Base-by-base conservation (phyloP, 2,888 invertebrate genomes). In the Drosophila aldrichi region DNA sequence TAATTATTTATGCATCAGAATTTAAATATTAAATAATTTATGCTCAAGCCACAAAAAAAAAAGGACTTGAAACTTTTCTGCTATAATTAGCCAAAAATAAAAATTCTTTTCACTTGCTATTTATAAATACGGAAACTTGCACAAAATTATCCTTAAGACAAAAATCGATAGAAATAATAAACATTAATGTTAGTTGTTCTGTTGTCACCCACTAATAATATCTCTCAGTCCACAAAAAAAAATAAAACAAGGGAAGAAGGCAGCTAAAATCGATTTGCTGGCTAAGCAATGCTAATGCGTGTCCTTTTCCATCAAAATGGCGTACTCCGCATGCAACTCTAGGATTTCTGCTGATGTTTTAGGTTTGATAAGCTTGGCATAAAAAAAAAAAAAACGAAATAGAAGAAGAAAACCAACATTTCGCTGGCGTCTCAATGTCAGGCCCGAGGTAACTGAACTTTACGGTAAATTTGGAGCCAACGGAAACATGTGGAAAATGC, bases 341-440 rank as follows among this genome's bases (percentile, higher is more conserved):
- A 60, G 36, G 61, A 56, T 44, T 65, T 59, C 12, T 34, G 48
- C 54, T 70, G 82, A 81, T 81, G 51, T 69, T 46, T 59, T 54
- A 56, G 22, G 44, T 67, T 22, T 68, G 84, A 83, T 81, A 70
- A 80, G 72, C 61, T 55, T 14, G 40, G 14, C 16, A 49, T 10
- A 60, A 16, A 7, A 22, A 65, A 25, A 59, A 29, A 12, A 20
- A 48, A 16, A 60, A 20, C 6, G 14, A 64, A 59, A 29, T 55
- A n/a, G n/a, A 20, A 48, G 8, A 60, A 20, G 12, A 22, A 62
- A 59, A 20, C 52, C 55, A 68, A 52, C 46, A 70, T 57, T 57
- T 58, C 8, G 16, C 57, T 65, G 74, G 25, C 84, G 65, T 66
- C 84, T 89, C 89, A 84, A 88, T 86, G 88, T 67, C 82, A 74